phyloP scores from a whole-genome alignment of 2,888 invertebrate species.

The Hoplodrina blanda region DNA sequence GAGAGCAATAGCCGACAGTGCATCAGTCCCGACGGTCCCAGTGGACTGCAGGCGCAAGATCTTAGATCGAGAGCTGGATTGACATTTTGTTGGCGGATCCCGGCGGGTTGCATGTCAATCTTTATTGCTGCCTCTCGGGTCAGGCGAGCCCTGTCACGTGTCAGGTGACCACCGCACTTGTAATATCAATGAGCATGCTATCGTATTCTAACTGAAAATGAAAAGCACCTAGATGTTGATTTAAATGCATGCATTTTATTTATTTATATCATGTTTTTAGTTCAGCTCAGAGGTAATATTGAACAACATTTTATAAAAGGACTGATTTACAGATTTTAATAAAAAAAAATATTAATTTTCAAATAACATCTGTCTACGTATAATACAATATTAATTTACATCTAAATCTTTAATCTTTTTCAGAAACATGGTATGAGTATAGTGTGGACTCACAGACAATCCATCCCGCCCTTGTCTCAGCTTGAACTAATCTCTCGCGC shows the following conservation, averaged over 20 bases:
- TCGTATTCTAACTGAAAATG: neutral
- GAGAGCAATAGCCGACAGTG: constrained; percentile 63
- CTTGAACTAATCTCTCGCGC: constrained; percentile 78
- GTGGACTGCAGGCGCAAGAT: constrained; percentile 72
- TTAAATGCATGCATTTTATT: neutral
- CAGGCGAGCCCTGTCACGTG: constrained; percentile 72
- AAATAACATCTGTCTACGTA: too few species aligned
- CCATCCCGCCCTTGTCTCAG: constrained; percentile 56
- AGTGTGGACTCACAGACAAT: constrained; percentile 20
- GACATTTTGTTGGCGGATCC: constrained; percentile 82
- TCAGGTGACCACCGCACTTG: constrained; percentile 70
- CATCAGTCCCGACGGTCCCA: constrained; percentile 72
- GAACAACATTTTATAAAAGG: too few species aligned
- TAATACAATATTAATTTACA: too few species aligned
- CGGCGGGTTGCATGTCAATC: constrained; percentile 81
- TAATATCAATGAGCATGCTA: constrained; percentile 46
- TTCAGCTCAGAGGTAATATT: too few species aligned
- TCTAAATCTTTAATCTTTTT: too few species aligned
- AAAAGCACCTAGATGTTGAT: neutral
- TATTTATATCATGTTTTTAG: neutral
- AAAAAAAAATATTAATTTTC: too few species aligned
- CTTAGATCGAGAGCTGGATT: constrained; percentile 85
- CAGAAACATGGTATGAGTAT: neutral
- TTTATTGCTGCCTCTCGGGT: constrained; percentile 76
- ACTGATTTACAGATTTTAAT: too few species aligned